A percentile compares a stretch with the other conserved stretches of the same genome.
These are phyloP conservation scores for Thyatira batis DNA, from an alignment of 2,888 invertebrate species.

Conservation along the genomic window DNA sequence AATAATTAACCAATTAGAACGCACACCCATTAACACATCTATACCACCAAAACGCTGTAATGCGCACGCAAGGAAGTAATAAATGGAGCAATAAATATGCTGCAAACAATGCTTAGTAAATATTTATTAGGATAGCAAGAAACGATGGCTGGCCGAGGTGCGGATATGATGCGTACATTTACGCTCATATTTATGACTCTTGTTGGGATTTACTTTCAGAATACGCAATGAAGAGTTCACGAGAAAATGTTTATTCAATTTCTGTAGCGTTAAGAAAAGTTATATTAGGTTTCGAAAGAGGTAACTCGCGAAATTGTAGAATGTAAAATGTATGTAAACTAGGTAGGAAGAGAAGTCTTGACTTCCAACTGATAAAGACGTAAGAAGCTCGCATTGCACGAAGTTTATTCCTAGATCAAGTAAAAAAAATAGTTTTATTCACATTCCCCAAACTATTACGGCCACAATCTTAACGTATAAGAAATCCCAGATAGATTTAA, in stretches of 20 bases:
- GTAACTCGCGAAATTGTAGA: neutral
- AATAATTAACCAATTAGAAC: neutral
- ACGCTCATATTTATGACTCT: conserved; percentile 21
- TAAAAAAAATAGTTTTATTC: neutral
- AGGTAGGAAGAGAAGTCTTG: too few species aligned
- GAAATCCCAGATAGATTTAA: neutral
- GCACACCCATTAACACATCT: neutral
- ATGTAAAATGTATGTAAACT: neutral
- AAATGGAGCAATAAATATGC: neutral
- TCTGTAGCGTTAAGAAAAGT: neutral
- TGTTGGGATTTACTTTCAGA: neutral
- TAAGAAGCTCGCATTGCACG: too few species aligned
- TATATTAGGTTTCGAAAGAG: neutral
- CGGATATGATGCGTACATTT: conserved; percentile 33
- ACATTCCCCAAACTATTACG: neutral
- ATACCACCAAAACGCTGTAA: neutral
- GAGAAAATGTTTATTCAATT: neutral
- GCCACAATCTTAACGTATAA: neutral
- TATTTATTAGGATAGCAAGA: conserved; percentile 3
- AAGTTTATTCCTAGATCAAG: too few species aligned
- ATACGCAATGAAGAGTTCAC: neutral
- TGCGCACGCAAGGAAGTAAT: neutral
- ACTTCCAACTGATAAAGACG: too few species aligned
- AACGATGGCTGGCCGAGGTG: conserved; percentile 21
- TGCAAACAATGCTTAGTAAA: neutral